Percentiles rank a stretch among this genome's conserved stretches.
These are phyloP conservation scores for Scolopax mira DNA, from an alignment of 2,113 vertebrate species.

Conservation along the genomic window DNA sequence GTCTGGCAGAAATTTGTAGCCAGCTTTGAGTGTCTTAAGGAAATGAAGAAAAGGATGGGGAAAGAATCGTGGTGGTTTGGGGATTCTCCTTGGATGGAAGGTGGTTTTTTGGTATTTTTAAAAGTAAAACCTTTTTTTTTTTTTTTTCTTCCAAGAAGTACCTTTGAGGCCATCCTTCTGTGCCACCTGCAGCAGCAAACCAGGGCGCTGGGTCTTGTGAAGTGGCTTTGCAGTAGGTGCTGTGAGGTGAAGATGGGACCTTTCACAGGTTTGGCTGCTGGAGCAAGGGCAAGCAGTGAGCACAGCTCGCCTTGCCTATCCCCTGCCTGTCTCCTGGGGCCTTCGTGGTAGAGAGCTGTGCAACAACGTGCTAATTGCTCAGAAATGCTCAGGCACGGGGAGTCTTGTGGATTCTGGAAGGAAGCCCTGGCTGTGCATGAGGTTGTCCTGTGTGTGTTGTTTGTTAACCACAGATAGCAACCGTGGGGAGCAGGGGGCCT, in stretches of 20 bases:
- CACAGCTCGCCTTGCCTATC: background rate
- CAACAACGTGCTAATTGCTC: background rate
- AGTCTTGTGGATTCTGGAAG: background rate
- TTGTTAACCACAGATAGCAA: background rate
- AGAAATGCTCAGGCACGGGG: background rate
- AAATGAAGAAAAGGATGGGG: background rate
- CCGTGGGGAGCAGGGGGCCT: background rate
- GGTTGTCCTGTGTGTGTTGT: background rate
- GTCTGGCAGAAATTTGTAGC: background rate
- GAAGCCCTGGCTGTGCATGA: background rate
- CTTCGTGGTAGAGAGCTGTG: accelerated
- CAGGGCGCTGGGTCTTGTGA: accelerated
- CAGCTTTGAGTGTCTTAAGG: background rate
- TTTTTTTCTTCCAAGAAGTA: background rate
- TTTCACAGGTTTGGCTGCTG: background rate
- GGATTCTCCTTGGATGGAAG: background rate
- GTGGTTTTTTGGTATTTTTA: background rate
- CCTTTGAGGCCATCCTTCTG: background rate
- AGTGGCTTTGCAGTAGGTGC: background rate
- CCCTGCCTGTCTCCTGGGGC: background rate
- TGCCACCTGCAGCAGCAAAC: background rate
- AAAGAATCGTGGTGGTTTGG: background rate
- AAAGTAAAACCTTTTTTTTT: background rate
- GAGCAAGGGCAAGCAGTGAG: background rate
- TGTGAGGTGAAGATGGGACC: background rate